Evolutionary conservation across 1,140 invertebrate genomes (phyloP).

Genomic region (Anoplophora glabripennis): DNA sequence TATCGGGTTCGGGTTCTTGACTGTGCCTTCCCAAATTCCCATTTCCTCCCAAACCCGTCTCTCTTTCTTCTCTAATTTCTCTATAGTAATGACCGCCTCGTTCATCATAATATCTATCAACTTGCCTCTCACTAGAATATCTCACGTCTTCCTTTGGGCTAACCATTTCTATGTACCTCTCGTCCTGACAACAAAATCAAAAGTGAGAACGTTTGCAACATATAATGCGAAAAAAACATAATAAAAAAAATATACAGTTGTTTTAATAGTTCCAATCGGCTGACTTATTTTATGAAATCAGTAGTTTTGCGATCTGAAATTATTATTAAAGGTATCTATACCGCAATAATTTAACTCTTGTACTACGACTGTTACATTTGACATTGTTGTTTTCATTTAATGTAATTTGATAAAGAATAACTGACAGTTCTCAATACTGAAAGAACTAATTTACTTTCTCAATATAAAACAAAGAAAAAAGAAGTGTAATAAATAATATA

Average conservation of each 20-base stretch:
- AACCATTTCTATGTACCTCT: conserved; percentile 47
- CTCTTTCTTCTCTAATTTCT: conserved; percentile 42
- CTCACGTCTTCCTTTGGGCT: conserved; percentile 46
- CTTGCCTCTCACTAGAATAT: conserved; percentile 37
- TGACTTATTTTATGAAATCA: no score
- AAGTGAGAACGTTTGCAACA: conserved; percentile 2
- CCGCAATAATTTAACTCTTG: no score
- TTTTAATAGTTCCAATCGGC: background rate
- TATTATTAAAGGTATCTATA: no score
- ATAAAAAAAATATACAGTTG: background rate
- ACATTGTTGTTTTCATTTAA: no score
- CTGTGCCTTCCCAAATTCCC: conserved; percentile 36
- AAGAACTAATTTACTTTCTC: no score
- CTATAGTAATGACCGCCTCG: conserved; percentile 50
- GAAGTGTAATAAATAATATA: background rate
- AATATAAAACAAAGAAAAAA: background rate
- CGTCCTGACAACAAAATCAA: conserved; percentile 47
- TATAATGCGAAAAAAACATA: background rate
- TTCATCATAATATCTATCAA: conserved; percentile 46
- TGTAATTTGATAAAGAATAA: no score
- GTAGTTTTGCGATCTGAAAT: no score
- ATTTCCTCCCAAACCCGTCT: conserved; percentile 26
- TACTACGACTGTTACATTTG: no score
- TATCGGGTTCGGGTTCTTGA: conserved; percentile 46
- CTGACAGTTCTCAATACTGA: no score